A percentile compares a stretch with the other conserved stretches of the same genome.
Evolutionary conservation across 2,888 invertebrate species (phyloP).

Genomic region (Dermolepida albohirtum): DNA sequence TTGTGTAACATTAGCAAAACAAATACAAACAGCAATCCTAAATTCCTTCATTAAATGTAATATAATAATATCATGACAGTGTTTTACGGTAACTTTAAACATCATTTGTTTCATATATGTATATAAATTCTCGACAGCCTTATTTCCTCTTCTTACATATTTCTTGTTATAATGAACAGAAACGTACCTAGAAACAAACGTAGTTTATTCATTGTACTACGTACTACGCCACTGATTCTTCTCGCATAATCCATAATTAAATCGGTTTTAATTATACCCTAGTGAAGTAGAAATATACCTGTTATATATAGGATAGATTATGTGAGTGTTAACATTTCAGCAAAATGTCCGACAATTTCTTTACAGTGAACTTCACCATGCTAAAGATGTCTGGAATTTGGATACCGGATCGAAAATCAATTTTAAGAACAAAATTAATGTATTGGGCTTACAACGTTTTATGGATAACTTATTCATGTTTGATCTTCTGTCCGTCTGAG

Average conservation of each 20-base stretch:
- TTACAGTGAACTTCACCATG: slow-evolving; percentile 44
- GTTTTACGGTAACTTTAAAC: no score
- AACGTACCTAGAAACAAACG: no score
- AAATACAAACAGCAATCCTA: no score
- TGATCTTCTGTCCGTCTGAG: slow-evolving; percentile 50
- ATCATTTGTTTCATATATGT: no score
- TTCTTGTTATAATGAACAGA: no score
- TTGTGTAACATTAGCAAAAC: no score
- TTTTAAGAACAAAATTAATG: slow-evolving; percentile 7
- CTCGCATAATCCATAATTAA: no score
- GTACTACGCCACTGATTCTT: neutral
- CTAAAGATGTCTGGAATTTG: slow-evolving; percentile 45
- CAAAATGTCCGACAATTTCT: slow-evolving; percentile 42
- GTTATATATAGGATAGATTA: neutral
- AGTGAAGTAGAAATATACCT: neutral
- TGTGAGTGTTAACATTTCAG: neutral
- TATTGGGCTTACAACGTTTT: slow-evolving; percentile 34
- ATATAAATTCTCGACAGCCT: no score
- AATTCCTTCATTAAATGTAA: no score
- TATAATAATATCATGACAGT: no score
- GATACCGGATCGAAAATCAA: slow-evolving; percentile 35
- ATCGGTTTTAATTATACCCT: neutral
- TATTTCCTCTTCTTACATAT: no score
- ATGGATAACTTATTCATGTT: slow-evolving; percentile 42
- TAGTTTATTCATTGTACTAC: neutral